Percentiles rank a stretch among this genome's conserved stretches.
Conservation (phyloP, 2,113 vertebrate genomes). For the Platycercus adscitus region DNA sequence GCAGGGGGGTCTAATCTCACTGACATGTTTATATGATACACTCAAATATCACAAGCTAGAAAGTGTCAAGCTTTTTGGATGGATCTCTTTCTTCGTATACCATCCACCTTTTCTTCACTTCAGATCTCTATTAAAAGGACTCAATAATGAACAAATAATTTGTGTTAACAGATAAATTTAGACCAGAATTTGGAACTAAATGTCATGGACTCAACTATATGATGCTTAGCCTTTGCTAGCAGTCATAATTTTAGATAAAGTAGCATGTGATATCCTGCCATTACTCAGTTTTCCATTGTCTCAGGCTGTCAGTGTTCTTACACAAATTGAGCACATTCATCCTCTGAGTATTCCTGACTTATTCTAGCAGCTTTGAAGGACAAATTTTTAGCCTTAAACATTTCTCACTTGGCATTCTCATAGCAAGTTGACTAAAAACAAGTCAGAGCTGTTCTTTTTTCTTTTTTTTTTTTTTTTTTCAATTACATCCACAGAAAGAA, state of each 20-base stretch:
- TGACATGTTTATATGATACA: not conserved
- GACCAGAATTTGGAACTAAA: not conserved
- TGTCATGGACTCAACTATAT: not conserved
- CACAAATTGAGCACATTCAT: not conserved
- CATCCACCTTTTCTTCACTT: not conserved
- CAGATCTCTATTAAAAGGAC: not conserved
- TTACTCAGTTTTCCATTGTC: not conserved
- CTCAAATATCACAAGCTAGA: not conserved
- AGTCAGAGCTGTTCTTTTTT: not conserved
- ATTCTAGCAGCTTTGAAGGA: not conserved
- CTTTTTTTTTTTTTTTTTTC: not conserved
- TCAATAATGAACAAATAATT: not conserved
- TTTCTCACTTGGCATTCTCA: not conserved
- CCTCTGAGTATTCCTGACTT: not conserved
- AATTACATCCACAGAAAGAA: not conserved
- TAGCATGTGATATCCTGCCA: not conserved
- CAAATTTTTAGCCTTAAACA: not conserved
- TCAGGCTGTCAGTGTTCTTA: not conserved
- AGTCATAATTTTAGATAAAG: not conserved
- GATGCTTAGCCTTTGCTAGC: not conserved
- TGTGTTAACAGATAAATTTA: not conserved
- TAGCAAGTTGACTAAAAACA: not conserved
- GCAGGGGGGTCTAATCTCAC: not conserved
- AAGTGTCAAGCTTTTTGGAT: not conserved
- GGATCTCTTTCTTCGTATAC: not conserved